Percentiles rank a stretch among this genome's conserved stretches.
phyloP scores from a whole-genome alignment of 2,888 invertebrate genomes.

The Gastrophysa polygoni region DNA sequence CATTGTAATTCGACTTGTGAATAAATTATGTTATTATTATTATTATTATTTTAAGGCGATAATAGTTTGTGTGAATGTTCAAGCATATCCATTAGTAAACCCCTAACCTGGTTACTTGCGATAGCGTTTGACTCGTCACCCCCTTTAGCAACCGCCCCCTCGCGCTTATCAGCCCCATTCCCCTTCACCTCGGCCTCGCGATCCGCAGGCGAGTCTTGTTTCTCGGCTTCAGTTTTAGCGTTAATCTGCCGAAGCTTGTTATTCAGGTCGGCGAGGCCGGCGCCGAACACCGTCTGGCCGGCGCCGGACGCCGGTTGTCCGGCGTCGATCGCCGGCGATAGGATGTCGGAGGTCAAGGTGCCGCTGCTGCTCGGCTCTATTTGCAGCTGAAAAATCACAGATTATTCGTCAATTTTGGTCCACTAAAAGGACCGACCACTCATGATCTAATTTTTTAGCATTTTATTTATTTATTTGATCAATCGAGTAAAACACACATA shows the following conservation, averaged over 20 bases:
- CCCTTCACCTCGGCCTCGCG: conserved; percentile 19
- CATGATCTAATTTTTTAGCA: no score
- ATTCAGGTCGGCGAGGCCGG: conserved; percentile 64
- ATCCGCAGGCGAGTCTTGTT: conserved; percentile 22
- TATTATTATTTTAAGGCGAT: no score
- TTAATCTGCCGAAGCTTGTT: conserved; percentile 68
- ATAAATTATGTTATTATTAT: no score
- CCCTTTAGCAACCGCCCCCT: not conserved
- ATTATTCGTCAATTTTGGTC: no score
- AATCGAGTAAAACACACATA: no score
- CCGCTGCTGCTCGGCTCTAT: conserved; percentile 45
- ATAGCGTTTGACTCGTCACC: conserved; percentile 18
- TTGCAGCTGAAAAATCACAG: conserved; percentile 41
- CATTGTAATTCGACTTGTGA: no score
- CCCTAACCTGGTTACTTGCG: conserved; percentile 31
- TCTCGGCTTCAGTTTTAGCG: conserved; percentile 54
- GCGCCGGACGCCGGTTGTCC: conserved; percentile 30
- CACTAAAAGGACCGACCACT: no score
- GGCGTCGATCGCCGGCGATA: conserved; percentile 52
- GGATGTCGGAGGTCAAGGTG: conserved; percentile 51
- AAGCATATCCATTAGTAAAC: conserved; percentile 14
- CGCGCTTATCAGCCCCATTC: conserved; percentile 14
- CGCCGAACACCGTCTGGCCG: conserved; percentile 34
- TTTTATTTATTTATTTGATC: no score
- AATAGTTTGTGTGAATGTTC: not conserved